These are phyloP conservation scores for Philopotamus ludificatus DNA, from an alignment of 1,140 invertebrate genomes.

Conservation along the genomic window DNA sequence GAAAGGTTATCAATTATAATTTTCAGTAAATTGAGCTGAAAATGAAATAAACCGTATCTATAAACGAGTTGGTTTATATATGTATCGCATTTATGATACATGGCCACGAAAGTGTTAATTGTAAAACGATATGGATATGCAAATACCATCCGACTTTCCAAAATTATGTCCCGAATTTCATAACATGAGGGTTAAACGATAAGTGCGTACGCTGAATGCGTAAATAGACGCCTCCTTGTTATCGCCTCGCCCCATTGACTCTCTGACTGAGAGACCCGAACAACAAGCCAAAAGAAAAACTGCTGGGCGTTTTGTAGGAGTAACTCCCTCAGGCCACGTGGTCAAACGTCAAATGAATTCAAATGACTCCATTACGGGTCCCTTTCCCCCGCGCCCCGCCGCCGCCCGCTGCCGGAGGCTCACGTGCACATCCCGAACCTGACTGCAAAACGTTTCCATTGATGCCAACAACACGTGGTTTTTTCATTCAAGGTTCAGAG, in stretches of 20 bases:
- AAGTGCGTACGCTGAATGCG: conserved; percentile 6
- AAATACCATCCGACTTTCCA: too few species aligned
- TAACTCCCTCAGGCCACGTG: conserved; percentile 23
- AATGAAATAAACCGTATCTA: too few species aligned
- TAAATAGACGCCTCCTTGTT: background rate
- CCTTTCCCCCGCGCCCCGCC: background rate
- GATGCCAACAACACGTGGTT: conserved; percentile 24
- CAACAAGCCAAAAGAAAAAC: background rate
- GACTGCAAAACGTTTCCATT: conserved; percentile 26
- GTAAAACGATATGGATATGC: too few species aligned
- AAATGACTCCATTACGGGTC: conserved; percentile 28
- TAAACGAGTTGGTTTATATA: too few species aligned
- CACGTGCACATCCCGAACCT: conserved; percentile 17
- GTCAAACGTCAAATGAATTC: conserved; percentile 33
- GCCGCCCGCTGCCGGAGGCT: background rate
- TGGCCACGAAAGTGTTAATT: too few species aligned
- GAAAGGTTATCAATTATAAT: too few species aligned
- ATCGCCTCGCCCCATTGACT: conserved; percentile 16
- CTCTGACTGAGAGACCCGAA: too few species aligned
- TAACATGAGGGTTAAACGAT: background rate
- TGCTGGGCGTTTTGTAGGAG: background rate
- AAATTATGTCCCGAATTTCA: too few species aligned
- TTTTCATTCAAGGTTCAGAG: conserved; percentile 16
- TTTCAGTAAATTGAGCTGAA: too few species aligned
- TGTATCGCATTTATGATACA: too few species aligned